Base-by-base conservation (phyloP, 1,140 invertebrate genomes). In the Pogonomyrmex californicus region DNA sequence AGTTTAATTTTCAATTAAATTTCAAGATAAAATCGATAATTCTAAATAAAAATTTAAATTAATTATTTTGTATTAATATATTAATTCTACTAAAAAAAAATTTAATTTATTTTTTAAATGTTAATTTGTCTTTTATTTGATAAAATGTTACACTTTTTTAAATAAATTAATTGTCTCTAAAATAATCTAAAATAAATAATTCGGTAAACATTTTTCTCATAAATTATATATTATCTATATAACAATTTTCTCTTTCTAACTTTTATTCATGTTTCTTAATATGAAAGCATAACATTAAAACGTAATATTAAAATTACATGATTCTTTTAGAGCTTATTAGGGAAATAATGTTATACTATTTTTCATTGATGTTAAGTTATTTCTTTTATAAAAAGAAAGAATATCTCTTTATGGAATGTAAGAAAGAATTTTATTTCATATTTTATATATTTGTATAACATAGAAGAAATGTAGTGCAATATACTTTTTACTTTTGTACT, bases 1-100 rank as follows among this genome's bases (percentile, higher is more conserved):
- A 79, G n/a, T 56, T 79, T 66, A 79, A 68, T 56, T 66, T 68
- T 49, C 7, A 63, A 68, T 56, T 44, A 9, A 56, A 68, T 68
- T 79, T 79, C 33, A 49, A 30, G 17, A 44, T 36, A 51, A 56
- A 68, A 56, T n/a, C n/a, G 56, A 56, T 68, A 56, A 54, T 30
- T 30, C 44, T 44, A 9, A 36, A 41, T 30, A 56, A 81, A 51
- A n/a, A 36, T n/a, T 65, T 65, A n/a, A 41, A 10, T 70, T 70
- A 76, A 44, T 30, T 44, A 60, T 41, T 14, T 44, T 30, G 14
- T n/a, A 58, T 76, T 23, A 14, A 30, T 41, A 44, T 76, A 14
- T 73, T 36, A 75, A 76, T 44, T 41, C 30, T 44, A 7, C 56
- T 17, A 41, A 56, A 38, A 38, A 33, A 54, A 54, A 33, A 36